Percentiles rank a stretch among this genome's conserved stretches.
Evolutionary conservation across 23 tunicate species (phyloP).

Genomic region (Halocynthia roretzi): DNA sequence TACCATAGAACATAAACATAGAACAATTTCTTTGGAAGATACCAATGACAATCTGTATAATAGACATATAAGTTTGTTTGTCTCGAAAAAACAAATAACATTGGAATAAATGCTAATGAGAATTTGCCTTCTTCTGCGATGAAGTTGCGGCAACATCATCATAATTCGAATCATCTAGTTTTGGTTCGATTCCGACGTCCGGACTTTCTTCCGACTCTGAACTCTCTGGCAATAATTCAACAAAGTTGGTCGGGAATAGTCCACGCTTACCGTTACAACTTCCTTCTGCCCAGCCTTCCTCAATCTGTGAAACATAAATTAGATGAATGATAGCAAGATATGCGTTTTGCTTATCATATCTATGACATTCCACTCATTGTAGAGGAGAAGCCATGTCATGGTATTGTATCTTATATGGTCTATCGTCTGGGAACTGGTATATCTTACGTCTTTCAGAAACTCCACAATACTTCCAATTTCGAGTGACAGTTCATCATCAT

Average conservation of each 20-base stretch:
- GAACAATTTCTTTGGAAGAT: no score
- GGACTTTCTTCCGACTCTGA: constrained; percentile 12
- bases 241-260: constrained; percentile 87
- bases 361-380: neutral
- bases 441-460: constrained; percentile 69
- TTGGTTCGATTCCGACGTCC: neutral
- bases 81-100: no score
- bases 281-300: constrained; percentile 92
- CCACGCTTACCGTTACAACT: constrained; percentile 65
- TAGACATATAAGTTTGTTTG: no score
- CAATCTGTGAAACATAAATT: constrained; percentile 35
- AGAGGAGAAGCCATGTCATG: neutral
- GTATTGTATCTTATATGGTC: neutral
- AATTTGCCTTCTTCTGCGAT: constrained; percentile 20
- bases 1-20: no score
- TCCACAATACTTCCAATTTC: constrained; percentile 67
- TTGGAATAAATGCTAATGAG: neutral
- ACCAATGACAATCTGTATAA: no score
- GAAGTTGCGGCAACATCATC: constrained; percentile 16
- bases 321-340: neutral
- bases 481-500: constrained; percentile 57
- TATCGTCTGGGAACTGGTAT: no score
- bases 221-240: constrained; percentile 10
- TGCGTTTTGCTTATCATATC: neutral
- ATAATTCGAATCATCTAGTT: constrained; percentile 2